Percentiles rank a stretch among this genome's conserved stretches.
These are phyloP conservation scores for Holacanthus passer DNA, from an alignment of 2,113 vertebrate species.

Conservation along the genomic window DNA sequence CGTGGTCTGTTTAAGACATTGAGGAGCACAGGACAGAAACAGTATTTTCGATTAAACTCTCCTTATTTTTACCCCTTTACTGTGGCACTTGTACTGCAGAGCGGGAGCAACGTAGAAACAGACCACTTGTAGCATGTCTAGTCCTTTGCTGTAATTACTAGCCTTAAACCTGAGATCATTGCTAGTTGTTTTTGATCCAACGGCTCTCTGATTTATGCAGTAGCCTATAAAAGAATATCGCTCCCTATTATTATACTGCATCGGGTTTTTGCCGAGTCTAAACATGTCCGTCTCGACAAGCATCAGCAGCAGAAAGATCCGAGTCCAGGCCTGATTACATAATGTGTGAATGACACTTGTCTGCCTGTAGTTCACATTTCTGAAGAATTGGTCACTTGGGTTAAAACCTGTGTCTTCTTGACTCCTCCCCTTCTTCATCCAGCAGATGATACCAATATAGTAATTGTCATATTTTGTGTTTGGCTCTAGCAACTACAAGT, in stretches of 20 bases:
- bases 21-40: conserved; percentile 8
- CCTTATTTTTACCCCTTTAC: neutral
- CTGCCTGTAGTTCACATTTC: neutral
- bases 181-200: conserved; percentile 3
- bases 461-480: neutral
- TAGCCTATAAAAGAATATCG: neutral
- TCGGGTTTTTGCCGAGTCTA: neutral
- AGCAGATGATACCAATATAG: neutral
- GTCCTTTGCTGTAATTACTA: conserved; percentile 18
- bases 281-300: conserved; percentile 16
- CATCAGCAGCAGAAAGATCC: neutral
- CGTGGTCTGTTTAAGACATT: neutral
- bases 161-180: conserved; percentile 11
- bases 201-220: conserved; percentile 11
- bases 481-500: neutral
- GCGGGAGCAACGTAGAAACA: conserved; percentile 14
- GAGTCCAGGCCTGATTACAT: neutral
- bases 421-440: neutral
- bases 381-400: neutral
- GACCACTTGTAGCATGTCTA: conserved; percentile 13
- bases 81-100: neutral
- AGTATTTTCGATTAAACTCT: conserved; percentile 12
- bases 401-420: neutral
- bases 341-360: neutral
- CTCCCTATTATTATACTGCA: neutral